phyloP scores from a whole-genome alignment of 1,140 invertebrate species.

The Drosophila watanabei region DNA sequence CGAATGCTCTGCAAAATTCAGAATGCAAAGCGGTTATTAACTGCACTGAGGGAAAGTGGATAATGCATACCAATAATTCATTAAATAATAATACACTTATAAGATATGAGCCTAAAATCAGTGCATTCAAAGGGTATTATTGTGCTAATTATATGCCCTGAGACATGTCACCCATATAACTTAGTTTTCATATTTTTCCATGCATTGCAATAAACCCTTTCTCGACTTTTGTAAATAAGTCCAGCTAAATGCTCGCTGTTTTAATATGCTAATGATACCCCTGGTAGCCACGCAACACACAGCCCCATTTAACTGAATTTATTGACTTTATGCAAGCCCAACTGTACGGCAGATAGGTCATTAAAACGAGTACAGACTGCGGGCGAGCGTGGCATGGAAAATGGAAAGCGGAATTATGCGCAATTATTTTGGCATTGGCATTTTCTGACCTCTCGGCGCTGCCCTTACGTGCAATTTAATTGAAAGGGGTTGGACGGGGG shows the following conservation, averaged over 20 bases:
- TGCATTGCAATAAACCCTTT: neutral
- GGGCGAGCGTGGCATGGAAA: slow-evolving; percentile 4
- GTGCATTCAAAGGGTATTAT: neutral
- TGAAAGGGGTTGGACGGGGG: neutral
- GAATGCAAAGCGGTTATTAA: neutral
- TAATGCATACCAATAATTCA: too few relatives aligned
- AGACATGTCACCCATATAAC: too few relatives aligned
- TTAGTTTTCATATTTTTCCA: neutral
- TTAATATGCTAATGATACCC: slow-evolving; percentile 41
- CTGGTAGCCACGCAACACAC: slow-evolving; percentile 3
- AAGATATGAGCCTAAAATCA: neutral
- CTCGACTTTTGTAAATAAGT: too few relatives aligned
- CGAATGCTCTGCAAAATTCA: slow-evolving; percentile 5
- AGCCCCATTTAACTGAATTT: slow-evolving; percentile 19
- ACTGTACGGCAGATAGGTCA: neutral
- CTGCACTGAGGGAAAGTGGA: slow-evolving; percentile 3
- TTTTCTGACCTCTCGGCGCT: slow-evolving; percentile 17
- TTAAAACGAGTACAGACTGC: neutral
- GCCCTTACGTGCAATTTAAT: slow-evolving; percentile 54
- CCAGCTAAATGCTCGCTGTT: slow-evolving; percentile 6
- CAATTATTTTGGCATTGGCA: slow-evolving; percentile 69
- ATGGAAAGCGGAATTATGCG: slow-evolving; percentile 50
- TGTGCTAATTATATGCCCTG: too few relatives aligned
- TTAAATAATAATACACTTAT: neutral
- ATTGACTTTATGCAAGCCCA: slow-evolving; percentile 3